Evolutionary conservation across 1,140 invertebrate species (phyloP).

Genomic region (Orchestia grillus): DNA sequence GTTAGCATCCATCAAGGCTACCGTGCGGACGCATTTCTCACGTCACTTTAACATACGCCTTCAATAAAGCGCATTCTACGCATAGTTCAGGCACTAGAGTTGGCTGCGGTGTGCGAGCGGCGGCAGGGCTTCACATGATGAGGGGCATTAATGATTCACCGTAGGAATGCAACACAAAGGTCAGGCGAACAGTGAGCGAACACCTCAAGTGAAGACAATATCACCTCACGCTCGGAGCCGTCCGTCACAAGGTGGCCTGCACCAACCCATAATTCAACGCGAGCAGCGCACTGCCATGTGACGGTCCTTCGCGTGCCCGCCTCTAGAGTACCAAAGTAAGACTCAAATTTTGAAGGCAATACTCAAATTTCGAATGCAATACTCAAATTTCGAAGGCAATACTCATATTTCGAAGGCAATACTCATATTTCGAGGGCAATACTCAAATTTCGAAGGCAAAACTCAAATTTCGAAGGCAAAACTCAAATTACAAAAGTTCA

Average conservation of each 20-base stretch:
- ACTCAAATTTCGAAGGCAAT: no score
- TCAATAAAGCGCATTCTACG: background rate
- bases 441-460: no score
- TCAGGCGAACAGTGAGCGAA: background rate
- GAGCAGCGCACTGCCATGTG: no score
- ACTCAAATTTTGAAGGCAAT: no score
- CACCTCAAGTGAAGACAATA: background rate
- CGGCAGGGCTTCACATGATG: background rate
- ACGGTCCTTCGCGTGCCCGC: no score
- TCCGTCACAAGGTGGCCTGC: background rate
- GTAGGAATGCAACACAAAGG: background rate
- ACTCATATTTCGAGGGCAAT: no score
- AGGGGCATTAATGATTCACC: background rate
- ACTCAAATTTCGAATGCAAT: no score
- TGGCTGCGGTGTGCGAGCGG: background rate
- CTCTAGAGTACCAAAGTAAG: no score
- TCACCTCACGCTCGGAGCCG: no score
- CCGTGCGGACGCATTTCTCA: background rate
- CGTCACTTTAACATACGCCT: background rate
- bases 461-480: no score
- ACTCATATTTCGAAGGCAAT: no score
- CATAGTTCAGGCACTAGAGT: background rate
- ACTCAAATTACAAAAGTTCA: no score
- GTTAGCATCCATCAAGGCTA: background rate
- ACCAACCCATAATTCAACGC: background rate